phyloP scores from a whole-genome alignment of 2,888 invertebrate genomes.

The Hipparchia sbordonii region DNA sequence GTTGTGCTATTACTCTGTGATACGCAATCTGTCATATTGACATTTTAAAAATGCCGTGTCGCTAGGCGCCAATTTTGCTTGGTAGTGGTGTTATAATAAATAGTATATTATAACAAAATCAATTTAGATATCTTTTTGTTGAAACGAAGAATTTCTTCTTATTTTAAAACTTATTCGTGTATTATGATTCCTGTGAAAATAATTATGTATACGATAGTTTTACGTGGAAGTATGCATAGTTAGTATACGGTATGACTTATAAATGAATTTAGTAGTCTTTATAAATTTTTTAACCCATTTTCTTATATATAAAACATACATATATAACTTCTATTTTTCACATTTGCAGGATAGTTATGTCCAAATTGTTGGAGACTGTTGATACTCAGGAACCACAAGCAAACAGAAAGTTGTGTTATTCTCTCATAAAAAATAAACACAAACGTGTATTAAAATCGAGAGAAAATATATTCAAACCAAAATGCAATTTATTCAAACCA shows the following conservation, averaged over 20 bases:
- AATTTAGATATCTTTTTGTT: background rate
- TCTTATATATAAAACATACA: background rate
- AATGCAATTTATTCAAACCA: conserved; percentile 55
- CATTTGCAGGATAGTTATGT: conserved; percentile 69
- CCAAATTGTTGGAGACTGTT: conserved; percentile 53
- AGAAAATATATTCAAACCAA: conserved; percentile 58
- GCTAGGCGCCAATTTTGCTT: conserved; percentile 41
- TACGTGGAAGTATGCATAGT: conserved; percentile 37
- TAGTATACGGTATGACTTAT: conserved; percentile 26
- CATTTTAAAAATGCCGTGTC: background rate
- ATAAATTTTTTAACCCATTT: background rate
- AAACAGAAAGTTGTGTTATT: conserved; percentile 35
- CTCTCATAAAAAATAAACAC: conserved; percentile 40
- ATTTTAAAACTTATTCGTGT: background rate
- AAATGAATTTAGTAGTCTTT: background rate
- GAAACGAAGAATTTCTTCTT: background rate
- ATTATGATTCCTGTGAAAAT: background rate
- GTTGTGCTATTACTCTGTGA: too few relatives aligned
- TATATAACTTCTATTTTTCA: conserved; percentile 6
- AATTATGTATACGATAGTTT: conserved; percentile 5
- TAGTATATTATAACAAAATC: background rate
- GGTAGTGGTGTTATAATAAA: background rate
- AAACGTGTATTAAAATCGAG: conserved; percentile 54
- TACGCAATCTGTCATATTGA: background rate
- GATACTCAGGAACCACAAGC: conserved; percentile 41